Percentiles rank a stretch among this genome's conserved stretches.
These are phyloP conservation scores for Toxonevra muliebris DNA, from an alignment of 2,888 invertebrate genomes.

Conservation along the genomic window DNA sequence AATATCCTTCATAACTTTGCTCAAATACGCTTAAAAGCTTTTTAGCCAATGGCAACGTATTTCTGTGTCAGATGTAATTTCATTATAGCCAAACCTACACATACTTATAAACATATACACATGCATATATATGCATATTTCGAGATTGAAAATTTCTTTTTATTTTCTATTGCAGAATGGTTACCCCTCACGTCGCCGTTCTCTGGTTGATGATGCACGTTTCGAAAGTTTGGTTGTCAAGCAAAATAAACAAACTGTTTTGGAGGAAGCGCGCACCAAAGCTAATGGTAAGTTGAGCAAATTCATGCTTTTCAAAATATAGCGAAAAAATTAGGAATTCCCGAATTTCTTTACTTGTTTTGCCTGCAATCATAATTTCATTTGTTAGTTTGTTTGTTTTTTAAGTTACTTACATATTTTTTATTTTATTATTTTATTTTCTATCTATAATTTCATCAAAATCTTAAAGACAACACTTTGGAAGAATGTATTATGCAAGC, in stretches of 20 bases:
- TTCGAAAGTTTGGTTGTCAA: constrained; percentile 96
- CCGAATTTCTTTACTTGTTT: constrained; percentile 11
- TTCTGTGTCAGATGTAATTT: constrained; percentile 1
- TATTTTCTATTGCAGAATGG: constrained; percentile 82
- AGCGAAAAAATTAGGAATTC: constrained; percentile 1
- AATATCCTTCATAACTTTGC: too few species aligned
- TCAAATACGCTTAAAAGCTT: constrained; percentile 33
- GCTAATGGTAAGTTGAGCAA: constrained; percentile 77
- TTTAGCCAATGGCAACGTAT: constrained; percentile 35
- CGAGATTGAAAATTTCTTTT: constrained; percentile 3
- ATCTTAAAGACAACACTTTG: constrained; percentile 69
- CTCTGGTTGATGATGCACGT: constrained; percentile 96
- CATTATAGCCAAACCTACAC: not conserved
- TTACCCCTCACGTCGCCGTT: constrained; percentile 93
- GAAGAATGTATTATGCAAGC: constrained; percentile 73
- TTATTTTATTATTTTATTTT: constrained; percentile 38
- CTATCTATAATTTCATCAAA: constrained; percentile 37
- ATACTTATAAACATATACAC: not conserved
- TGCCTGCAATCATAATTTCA: constrained; percentile 23
- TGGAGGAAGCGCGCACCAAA: constrained; percentile 89
- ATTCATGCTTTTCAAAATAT: not conserved
- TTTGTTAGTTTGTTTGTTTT: constrained; percentile 28
- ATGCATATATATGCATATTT: not conserved
- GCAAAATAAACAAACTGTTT: constrained; percentile 91
- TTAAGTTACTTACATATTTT: constrained; percentile 42